A percentile compares a stretch with the other conserved stretches of the same genome.
These are phyloP conservation scores for Crotalus horridus DNA, from an alignment of 2,113 vertebrate genomes.

Conservation along the genomic window DNA sequence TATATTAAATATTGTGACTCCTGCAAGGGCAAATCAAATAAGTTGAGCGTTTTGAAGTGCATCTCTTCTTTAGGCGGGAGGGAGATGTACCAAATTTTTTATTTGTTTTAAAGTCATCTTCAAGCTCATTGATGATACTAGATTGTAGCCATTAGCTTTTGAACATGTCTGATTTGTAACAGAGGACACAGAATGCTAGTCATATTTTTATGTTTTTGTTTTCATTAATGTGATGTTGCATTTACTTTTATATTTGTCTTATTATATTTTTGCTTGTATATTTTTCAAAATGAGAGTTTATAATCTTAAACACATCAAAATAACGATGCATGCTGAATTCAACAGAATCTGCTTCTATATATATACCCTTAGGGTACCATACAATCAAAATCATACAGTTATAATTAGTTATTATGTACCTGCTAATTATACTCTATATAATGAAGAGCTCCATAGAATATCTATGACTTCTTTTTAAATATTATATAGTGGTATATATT, in stretches of 20 bases:
- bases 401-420: not conserved
- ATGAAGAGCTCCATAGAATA: not conserved
- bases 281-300: not conserved
- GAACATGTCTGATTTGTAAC: not conserved
- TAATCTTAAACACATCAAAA: not conserved
- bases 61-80: not conserved
- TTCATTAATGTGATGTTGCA: not conserved
- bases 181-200: not conserved
- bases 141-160: not conserved
- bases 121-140: not conserved
- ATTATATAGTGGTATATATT: not conserved
- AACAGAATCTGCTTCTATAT: not conserved
- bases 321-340: not conserved
- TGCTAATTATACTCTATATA: not conserved
- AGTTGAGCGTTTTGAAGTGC: not conserved
- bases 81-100: not conserved
- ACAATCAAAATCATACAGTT: not conserved
- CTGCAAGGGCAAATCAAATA: not conserved
- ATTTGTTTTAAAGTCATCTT: not conserved
- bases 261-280: not conserved
- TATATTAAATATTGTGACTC: not conserved
- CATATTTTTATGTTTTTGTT: not conserved
- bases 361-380: not conserved
- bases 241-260: not conserved
- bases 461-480: not conserved